These are phyloP conservation scores for Cassiopea xamachana DNA, from an alignment of 30 jellyfish, hydroid and myxozoan genomes.

Conservation along the genomic window DNA sequence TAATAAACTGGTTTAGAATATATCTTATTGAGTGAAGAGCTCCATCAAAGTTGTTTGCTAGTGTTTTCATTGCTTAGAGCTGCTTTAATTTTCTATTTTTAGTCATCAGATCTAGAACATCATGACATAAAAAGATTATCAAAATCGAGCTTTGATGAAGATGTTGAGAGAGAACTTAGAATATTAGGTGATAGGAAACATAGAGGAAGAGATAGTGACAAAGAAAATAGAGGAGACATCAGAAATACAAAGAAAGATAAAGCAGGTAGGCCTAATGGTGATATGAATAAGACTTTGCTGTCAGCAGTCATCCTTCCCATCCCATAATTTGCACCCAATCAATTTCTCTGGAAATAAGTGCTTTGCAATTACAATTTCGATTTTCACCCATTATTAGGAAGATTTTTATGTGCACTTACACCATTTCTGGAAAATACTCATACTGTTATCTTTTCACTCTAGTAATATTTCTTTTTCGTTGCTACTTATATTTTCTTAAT, in stretches of 20 bases:
- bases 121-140: constrained; percentile 17
- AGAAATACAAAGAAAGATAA: neutral
- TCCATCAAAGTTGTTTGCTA: neutral
- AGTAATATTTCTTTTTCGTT: too few relatives aligned
- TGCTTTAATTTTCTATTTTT: neutral
- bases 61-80: neutral
- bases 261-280: neutral
- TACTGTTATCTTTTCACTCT: too few relatives aligned
- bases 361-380: too few relatives aligned
- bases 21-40: too few relatives aligned
- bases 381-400: too few relatives aligned
- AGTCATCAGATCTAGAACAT: constrained; percentile 11
- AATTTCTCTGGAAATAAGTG: neutral
- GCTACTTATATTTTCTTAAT: too few relatives aligned
- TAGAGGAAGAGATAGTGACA: constrained; percentile 20
- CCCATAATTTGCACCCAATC: neutral
- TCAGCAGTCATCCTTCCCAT: neutral
- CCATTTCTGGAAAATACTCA: too few relatives aligned
- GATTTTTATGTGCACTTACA: too few relatives aligned
- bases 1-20: neutral
- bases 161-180: constrained; percentile 9
- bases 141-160: constrained; percentile 29
- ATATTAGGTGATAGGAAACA: neutral
- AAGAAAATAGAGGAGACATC: constrained; percentile 4
- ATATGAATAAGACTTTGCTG: neutral